Evolutionary conservation across 2,888 invertebrate species (phyloP).

Genomic region (Sesia bembeciformis): DNA sequence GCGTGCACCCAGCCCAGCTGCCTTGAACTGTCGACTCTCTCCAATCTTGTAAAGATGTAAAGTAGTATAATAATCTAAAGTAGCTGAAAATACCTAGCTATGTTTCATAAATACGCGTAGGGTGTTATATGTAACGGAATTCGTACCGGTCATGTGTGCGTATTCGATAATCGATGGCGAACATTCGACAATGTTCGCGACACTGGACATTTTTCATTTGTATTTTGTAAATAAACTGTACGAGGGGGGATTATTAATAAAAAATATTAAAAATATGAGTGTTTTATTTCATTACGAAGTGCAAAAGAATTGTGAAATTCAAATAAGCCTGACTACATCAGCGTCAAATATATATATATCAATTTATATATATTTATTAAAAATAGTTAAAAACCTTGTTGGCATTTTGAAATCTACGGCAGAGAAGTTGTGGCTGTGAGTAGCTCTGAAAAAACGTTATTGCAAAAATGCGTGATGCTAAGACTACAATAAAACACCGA

Average conservation of each 20-base stretch:
- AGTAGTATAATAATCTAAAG: slow-evolving; percentile 40
- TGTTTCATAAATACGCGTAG: slow-evolving; percentile 37
- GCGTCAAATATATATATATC: too few relatives aligned
- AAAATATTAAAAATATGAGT: slow-evolving; percentile 47
- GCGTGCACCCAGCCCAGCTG: slow-evolving; percentile 5
- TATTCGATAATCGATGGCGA: not conserved
- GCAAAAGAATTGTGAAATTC: too few relatives aligned
- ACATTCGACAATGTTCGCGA: slow-evolving; percentile 1
- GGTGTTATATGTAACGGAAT: slow-evolving; percentile 39
- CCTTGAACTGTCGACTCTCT: slow-evolving; percentile 39
- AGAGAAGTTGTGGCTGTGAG: too few relatives aligned
- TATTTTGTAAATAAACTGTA: slow-evolving; percentile 69
- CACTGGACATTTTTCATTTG: slow-evolving; percentile 28
- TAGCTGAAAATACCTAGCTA: slow-evolving; percentile 59
- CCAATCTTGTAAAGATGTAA: slow-evolving; percentile 52
- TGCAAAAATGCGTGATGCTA: too few relatives aligned
- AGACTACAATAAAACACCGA: too few relatives aligned
- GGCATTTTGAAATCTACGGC: too few relatives aligned
- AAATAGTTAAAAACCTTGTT: too few relatives aligned
- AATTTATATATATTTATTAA: too few relatives aligned
- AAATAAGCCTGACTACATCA: too few relatives aligned
- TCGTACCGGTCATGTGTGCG: not conserved
- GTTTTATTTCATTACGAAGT: not conserved
- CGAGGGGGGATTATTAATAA: slow-evolving; percentile 52
- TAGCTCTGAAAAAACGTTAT: too few relatives aligned